phyloP scores from a whole-genome alignment of 2,113 vertebrate genomes.

The Sinocyclocheilus grahami region DNA sequence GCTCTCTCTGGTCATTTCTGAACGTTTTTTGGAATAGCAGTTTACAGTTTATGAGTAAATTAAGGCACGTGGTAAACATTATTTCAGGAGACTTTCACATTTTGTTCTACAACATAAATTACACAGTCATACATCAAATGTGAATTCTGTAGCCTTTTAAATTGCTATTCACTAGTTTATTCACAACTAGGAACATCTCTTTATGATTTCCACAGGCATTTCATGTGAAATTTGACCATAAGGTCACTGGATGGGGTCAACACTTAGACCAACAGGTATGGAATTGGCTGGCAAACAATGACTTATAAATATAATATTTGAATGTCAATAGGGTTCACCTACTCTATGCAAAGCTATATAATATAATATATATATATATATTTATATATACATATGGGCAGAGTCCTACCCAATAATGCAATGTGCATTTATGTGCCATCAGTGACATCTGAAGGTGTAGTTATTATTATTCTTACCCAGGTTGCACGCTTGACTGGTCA shows the following conservation, averaged over 20 bases:
- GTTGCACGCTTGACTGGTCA: constrained; percentile 96
- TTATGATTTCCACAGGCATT: not conserved
- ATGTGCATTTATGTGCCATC: not conserved
- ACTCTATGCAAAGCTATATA: not conserved
- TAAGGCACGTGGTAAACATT: not conserved
- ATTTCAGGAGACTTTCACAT: not conserved
- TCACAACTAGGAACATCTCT: not conserved
- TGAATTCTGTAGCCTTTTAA: not conserved
- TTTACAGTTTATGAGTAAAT: not conserved
- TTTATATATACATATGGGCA: too few species aligned
- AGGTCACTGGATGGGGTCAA: not conserved
- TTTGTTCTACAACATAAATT: not conserved
- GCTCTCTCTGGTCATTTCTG: not conserved
- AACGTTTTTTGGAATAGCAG: not conserved
- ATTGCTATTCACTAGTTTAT: not conserved
- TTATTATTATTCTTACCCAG: constrained; percentile 83
- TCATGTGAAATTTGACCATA: not conserved
- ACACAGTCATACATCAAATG: not conserved
- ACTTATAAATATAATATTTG: not conserved
- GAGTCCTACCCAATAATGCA: not conserved
- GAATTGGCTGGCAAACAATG: not conserved
- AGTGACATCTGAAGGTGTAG: not conserved
- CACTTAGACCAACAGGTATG: not conserved
- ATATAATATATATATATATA: not conserved
- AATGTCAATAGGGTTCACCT: not conserved